Evolutionary conservation across 2,113 vertebrate genomes (phyloP), one percentile per base, ranked within the genome.

Genomic region (Todiramphus saurophagus): DNA sequence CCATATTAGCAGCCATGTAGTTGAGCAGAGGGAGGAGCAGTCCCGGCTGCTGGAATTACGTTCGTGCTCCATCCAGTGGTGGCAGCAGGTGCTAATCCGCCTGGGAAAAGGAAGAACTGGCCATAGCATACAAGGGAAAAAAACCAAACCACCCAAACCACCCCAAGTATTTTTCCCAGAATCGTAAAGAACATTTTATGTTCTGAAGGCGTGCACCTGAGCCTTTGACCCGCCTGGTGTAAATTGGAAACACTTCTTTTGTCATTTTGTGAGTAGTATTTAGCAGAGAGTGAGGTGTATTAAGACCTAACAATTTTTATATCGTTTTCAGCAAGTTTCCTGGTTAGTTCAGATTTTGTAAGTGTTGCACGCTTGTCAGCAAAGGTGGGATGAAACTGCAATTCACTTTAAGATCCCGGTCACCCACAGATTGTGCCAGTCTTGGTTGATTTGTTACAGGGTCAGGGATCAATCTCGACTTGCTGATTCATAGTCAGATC

Each of bases 41-140:
- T 41, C 78, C 27, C 35, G 7, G 60, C 44, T 69, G 55, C 83
- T 53, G 12, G 28, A 78, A n/a, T 79, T 85, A 77, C 46, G 19
- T 62, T 85, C 73, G 70, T 93, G 92, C 94, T 91, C 75, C 75
- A 77, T 83, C 90, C 84, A 15, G 78, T 88, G 87, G 82, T 48
- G 87, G 58, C 82, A 83, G 46, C 17, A 7, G 50, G 10, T 83
- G 91, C 23, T 85, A 84, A 64, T 87, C 33, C 2, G 8, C n/a
- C 25, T 20, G 35, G 41, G 46, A 69, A 85, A 85, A 82, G 15
- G 2, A 91, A 64, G 19, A 72, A 51, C 30, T 75, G 27, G 3
- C 31, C 23, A 39, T 70, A 44, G 16, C 16, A 19, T 5, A 78
- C 66, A 50, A 85, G 43, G 13, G 31, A 51, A 70, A 74, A 56